Evolutionary conservation across 2,888 invertebrate species (phyloP), one percentile per base, ranked within the genome.

Genomic region (Cosmorhoe ocellata): DNA sequence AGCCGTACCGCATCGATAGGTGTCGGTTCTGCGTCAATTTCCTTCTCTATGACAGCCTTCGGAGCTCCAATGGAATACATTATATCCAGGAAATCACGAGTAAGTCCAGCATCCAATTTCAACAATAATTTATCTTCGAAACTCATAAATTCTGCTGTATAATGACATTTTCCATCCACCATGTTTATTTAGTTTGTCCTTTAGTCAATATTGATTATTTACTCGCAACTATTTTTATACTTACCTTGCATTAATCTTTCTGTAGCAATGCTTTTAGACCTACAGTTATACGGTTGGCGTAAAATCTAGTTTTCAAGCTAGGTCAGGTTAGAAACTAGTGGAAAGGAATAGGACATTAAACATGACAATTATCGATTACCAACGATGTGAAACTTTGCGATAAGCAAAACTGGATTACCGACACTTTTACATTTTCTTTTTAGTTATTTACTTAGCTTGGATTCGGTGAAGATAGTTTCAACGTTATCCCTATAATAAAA

Each of bases 61-160:
- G 74, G 64, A 73, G 73, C 72, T 70, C 75, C 76, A 77, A 74
- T 71, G 69, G 86, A 82, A 88, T 88, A 87, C 76, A 87, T 88
- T 88, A 87, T 71, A 80, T 76, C 76, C 84, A 87, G 88, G 89
- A 89, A 88, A 87, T 87, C 88, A 87, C 85, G 84, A 84, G 60
- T 77, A 69, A 71, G 74, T 74, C 80, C 76, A 79, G 73, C 74
- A 75, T 76, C 79, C 84, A 81, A 86, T 24, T 24, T 24, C 24
- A 24, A 24, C 24, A 24, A n/a, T n/a, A n/a, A 24, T 89, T 85
- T 88, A 87, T 88, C 85, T 82, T 86, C 77, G 71, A 81, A 87
- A 86, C 84, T 85, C 83, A 84, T 87, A 87, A 84, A 86, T 88
- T 84, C 74, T 75, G 71, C 73, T 57, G 58, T 74, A 71, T 82